Conservation (phyloP, 2,797 vertebrate species). For the Petrocephalus schoutedeni region DNA sequence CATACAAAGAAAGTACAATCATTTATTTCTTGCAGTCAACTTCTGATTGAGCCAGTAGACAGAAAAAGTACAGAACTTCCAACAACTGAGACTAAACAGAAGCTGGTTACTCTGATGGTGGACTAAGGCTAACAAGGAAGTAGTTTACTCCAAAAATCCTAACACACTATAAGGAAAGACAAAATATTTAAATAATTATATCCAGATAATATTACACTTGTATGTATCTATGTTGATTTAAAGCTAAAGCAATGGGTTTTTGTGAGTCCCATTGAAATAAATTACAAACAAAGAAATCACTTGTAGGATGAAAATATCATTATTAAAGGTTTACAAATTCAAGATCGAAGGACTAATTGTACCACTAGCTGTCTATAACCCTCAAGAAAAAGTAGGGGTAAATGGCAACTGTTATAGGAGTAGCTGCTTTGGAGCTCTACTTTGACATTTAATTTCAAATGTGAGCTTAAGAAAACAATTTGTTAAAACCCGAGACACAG, state of each 20-base stretch:
- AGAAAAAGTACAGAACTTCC: not conserved
- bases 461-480: not conserved
- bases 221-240: not conserved
- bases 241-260: not conserved
- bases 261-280: not conserved
- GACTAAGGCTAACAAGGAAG: not conserved
- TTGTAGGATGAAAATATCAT: not conserved
- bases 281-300: not conserved
- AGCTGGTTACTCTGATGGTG: not conserved
- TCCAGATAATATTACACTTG: not conserved
- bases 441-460: not conserved
- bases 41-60: not conserved
- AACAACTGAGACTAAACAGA: not conserved
- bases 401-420: not conserved
- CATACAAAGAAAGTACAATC: not conserved
- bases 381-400: not conserved
- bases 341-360: not conserved
- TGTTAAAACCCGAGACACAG: not conserved
- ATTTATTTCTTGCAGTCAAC: not conserved
- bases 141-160: not conserved
- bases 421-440: not conserved
- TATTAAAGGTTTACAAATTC: not conserved
- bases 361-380: not conserved
- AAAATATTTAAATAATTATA: not conserved
- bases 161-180: not conserved